Evolutionary conservation across 2,797 vertebrate genomes (phyloP).

Genomic region (Macropodus opercularis): DNA sequence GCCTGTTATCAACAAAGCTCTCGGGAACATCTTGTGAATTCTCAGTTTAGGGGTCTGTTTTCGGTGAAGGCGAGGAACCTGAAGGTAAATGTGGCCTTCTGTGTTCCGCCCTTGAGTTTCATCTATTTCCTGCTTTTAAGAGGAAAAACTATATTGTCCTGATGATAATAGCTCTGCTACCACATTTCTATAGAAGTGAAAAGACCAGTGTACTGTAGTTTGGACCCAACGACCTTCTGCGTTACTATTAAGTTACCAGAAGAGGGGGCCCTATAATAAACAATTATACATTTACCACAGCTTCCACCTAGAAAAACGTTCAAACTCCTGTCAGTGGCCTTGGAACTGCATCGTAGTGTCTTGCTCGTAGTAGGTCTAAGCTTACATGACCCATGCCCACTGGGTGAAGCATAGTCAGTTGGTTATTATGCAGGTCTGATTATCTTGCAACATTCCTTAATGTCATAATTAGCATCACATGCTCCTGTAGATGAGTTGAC

Average conservation of each 20-base stretch:
- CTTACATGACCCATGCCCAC: neutral
- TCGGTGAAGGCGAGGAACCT: no score
- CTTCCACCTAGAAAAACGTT: constrained; percentile 2
- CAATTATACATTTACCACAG: neutral
- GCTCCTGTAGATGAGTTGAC: constrained; percentile 12
- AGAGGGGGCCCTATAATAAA: constrained; percentile 41
- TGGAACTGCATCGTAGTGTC: neutral
- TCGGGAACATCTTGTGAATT: neutral
- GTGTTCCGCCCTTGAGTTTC: no score
- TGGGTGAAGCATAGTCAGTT: neutral
- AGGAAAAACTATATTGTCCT: no score
- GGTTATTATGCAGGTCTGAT: neutral
- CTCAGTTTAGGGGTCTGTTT: neutral
- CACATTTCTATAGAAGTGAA: no score
- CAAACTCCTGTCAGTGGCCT: neutral
- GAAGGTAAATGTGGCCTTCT: no score
- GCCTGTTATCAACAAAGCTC: neutral
- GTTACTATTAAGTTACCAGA: constrained; percentile 32
- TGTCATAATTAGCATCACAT: constrained; percentile 22
- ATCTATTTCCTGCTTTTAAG: neutral
- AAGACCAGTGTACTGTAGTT: neutral
- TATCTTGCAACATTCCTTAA: neutral
- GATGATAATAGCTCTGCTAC: no score
- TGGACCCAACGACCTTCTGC: neutral
- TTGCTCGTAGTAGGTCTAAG: neutral